Base-by-base conservation (phyloP, 2,113 vertebrate species). In the Sigmodon hispidus region DNA sequence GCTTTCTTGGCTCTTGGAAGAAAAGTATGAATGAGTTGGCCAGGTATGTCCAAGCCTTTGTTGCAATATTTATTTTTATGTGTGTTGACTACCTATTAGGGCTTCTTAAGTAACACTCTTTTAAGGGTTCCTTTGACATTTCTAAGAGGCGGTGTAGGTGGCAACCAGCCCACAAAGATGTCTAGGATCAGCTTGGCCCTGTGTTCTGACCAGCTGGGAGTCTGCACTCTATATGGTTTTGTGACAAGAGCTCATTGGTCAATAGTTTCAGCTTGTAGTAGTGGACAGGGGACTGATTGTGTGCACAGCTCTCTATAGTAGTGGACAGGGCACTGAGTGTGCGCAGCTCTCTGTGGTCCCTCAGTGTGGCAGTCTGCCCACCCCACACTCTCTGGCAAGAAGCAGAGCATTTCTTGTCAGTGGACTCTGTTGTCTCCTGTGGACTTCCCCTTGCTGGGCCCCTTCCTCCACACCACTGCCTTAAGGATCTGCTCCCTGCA, bases 61-160 rank as follows among this genome's bases (percentile, higher is more conserved):
- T 96, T 84, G 70, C 93, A 65, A 70, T 97, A 97, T 97, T 98
- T 98, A 97, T 97, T 97, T 88, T 76, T 85, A 81, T 94, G 89
- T 76, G 65, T 95, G 87, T 76, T 57, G 94, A 95, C 65, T 89
- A 29, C 76, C 94, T 94, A 0, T 43, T 34, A 79, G 91, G 72
- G 29, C 48, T 90, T 89, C 69, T 52, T 29, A 34, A 81, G 50
- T 6, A 45, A 76, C n/a, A 22, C 72, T 87, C 75, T 73, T 65
- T 75, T 9, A 29, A 69, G 67, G 87, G 76, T 26, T 93, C 67
- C 3, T 69, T 12, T 40, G 81, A 63, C 61, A 15, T 0, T 87
- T 92, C 72, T 0, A 2, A 50, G 69, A 45, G 63, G 22, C 57
- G 67, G 36, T 61, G 59, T 24, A 1, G 77, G 50, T 43, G 79